Conservation (phyloP, 2,113 vertebrate genomes). For the Ursus arctos region DNA sequence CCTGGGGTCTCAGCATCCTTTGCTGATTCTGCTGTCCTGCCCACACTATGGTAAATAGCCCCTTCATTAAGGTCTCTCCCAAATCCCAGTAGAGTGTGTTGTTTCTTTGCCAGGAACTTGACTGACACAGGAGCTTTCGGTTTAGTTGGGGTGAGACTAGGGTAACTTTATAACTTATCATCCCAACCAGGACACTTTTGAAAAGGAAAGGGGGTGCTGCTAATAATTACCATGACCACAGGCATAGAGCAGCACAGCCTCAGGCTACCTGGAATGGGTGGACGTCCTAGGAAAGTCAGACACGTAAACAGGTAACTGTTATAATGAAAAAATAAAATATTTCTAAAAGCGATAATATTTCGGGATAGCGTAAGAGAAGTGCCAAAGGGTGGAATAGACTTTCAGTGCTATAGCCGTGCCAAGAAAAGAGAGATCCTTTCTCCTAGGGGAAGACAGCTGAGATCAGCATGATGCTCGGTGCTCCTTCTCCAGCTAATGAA, state of each 20-base stretch:
- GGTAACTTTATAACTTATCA: neutral
- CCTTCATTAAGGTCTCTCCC: neutral
- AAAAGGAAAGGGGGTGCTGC: neutral
- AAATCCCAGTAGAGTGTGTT: neutral
- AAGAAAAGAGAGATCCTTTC: constrained; percentile 66
- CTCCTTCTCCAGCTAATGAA: constrained; percentile 62
- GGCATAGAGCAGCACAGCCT: constrained; percentile 17
- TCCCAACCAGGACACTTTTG: constrained; percentile 6
- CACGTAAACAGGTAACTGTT: constrained; percentile 53
- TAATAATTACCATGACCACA: neutral
- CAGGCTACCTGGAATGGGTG: neutral
- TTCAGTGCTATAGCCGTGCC: constrained; percentile 45
- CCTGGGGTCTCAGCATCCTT: neutral
- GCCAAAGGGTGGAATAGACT: constrained; percentile 53
- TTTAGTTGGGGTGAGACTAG: neutral
- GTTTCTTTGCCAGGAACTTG: neutral
- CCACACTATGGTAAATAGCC: neutral
- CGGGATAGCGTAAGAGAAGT: constrained; percentile 31
- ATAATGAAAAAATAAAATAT: constrained; percentile 54
- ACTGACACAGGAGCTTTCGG: neutral
- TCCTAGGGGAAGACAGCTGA: constrained; percentile 64
- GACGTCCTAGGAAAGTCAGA: neutral
- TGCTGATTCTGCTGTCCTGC: neutral
- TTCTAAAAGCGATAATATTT: constrained; percentile 64
- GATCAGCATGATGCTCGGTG: neutral